Percentiles rank a stretch among this genome's conserved stretches.
Conservation (phyloP, 2,888 invertebrate species). For the Synergus umbraculus region DNA sequence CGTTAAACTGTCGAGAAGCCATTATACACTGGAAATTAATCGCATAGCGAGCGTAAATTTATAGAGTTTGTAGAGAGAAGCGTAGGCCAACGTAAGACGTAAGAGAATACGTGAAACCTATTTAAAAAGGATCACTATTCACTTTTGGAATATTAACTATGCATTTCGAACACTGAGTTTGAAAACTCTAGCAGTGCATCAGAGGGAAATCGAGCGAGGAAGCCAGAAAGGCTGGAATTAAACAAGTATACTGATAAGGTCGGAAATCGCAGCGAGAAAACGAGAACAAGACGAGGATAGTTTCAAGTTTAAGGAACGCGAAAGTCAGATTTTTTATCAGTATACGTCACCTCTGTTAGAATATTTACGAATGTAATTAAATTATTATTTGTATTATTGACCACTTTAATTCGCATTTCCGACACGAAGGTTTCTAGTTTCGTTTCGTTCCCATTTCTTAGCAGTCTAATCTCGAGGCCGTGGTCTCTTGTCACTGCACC, state of each 20-base stretch:
- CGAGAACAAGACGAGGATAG: not conserved
- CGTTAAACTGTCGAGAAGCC: slow-evolving; percentile 41
- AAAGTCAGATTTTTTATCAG: slow-evolving; percentile 24
- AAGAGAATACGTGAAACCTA: slow-evolving; percentile 40
- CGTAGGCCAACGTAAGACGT: slow-evolving; percentile 36
- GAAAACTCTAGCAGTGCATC: slow-evolving; percentile 46
- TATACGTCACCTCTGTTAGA: slow-evolving; percentile 33
- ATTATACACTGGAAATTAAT: slow-evolving; percentile 39
- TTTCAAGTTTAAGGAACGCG: slow-evolving; percentile 15
- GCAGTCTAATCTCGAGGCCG: slow-evolving; percentile 21
- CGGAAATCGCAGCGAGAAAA: not conserved
- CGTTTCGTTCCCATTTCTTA: slow-evolving; percentile 29
- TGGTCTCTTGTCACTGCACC: slow-evolving; percentile 32
- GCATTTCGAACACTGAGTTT: slow-evolving; percentile 49
- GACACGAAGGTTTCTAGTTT: slow-evolving; percentile 33
- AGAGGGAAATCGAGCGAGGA: slow-evolving; percentile 44
- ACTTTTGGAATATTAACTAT: slow-evolving; percentile 42
- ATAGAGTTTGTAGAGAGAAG: slow-evolving; percentile 50
- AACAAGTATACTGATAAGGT: slow-evolving; percentile 29
- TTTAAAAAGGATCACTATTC: slow-evolving; percentile 45
- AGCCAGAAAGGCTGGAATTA: slow-evolving; percentile 15
- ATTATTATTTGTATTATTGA: slow-evolving; percentile 38
- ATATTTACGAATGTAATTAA: slow-evolving; percentile 38
- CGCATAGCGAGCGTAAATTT: slow-evolving; percentile 41
- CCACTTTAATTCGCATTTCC: slow-evolving; percentile 21